phyloP scores from a whole-genome alignment of 2,113 vertebrate genomes.

The Acanthochromis polyacanthus region DNA sequence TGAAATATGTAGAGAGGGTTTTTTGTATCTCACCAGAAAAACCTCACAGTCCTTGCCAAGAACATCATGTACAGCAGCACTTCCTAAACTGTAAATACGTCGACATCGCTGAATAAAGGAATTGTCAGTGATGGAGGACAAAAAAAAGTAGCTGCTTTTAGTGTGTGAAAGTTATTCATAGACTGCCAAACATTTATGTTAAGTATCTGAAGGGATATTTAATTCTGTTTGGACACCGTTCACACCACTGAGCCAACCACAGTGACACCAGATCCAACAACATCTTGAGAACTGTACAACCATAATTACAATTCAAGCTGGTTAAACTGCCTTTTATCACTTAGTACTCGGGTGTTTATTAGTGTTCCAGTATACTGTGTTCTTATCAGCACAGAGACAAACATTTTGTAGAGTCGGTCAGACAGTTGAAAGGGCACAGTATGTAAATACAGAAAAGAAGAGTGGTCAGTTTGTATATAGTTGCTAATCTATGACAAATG shows the following conservation, averaged over 20 bases:
- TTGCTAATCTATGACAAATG: no score
- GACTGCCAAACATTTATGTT: no score
- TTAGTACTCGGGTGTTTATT: not conserved
- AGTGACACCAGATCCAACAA: no score
- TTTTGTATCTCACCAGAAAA: not conserved
- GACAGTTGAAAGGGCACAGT: no score
- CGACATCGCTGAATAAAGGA: no score
- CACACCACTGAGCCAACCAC: no score
- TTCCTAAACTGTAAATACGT: no score
- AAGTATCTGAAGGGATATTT: conserved; percentile 4
- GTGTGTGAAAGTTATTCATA: not conserved
- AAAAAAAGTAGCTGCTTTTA: not conserved
- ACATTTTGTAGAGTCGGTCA: no score
- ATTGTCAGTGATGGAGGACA: not conserved
- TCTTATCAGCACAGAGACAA: no score
- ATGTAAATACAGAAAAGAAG: no score
- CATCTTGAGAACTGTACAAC: not conserved
- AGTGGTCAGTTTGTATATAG: no score
- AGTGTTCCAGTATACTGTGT: no score
- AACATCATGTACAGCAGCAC: not conserved
- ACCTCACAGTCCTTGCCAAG: not conserved
- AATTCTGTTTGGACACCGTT: not conserved
- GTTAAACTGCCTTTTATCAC: not conserved
- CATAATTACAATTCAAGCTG: not conserved
- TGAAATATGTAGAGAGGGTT: not conserved